Base-by-base conservation (phyloP, 2,113 vertebrate genomes). In the rabbit (Oryctolagus cuniculus) region DNA sequence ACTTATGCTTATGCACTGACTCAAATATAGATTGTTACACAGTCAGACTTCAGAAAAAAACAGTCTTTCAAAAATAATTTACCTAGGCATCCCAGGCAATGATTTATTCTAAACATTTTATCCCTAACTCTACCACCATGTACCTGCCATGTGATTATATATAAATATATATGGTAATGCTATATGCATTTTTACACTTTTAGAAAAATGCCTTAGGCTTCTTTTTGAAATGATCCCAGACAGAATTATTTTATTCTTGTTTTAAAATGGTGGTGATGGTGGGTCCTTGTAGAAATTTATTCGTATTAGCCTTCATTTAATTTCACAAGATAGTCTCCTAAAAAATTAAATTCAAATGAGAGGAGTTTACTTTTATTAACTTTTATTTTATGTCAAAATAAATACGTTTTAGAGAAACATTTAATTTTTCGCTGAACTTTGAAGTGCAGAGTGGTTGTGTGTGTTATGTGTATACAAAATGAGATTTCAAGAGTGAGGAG, bases 321-420 rank as follows among this genome's bases (percentile, higher is more conserved):
- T 75, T 94, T 96, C 6, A 78, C 64, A 81, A 7, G 61, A 24
- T 80, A 79, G 17, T 96, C 17, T 89, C 27, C 80, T 38, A 94
- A 74, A 88, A 93, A 86, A 51, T 80, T 84, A 38, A 44, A 72
- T 58, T 77, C 86, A 75, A 87, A 25, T 86, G 31, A 74, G 19
- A 93, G 27, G 24, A 61, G 2, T 55, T 93, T 81, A 51, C 29
- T 5, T 6, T 63, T 79, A 75, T 70, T 83, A 79, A 83, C 12
- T 64, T 83, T 87, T 74, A 84, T 83, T 93, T 95, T 93, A 27
- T 81, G 36, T 78, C 77, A 82, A 64, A 96, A 88, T 78, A 27
- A 81, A 1, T 89, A 63, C 94, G 70, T 96, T 77, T 87, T 80
- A 55, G 19, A 53, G 61, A 93, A 96, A 87, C 22, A 13, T 92